Evolutionary conservation across 1,140 invertebrate genomes (phyloP).

Genomic region (Phthorimaea operculella): DNA sequence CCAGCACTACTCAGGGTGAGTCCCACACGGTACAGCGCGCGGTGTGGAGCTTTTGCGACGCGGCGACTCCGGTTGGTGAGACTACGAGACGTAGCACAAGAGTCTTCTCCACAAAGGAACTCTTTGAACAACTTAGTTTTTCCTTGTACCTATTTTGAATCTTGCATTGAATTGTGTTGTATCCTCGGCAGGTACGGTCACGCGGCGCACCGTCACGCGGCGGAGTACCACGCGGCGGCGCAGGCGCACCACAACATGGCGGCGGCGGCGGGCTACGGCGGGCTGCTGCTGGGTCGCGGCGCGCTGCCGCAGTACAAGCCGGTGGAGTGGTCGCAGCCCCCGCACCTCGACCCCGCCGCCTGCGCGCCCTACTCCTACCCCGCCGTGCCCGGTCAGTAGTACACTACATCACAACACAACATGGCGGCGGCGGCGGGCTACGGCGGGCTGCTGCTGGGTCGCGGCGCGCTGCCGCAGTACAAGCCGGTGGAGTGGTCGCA

Average conservation of each 20-base stretch:
- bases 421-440: too few species aligned
- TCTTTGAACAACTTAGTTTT: too few species aligned
- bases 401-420: constrained; percentile 35
- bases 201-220: constrained; percentile 50
- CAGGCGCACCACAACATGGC: constrained; percentile 48
- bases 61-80: too few species aligned
- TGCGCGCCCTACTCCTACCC: constrained; percentile 61
- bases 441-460: constrained; percentile 50
- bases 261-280: constrained; percentile 39
- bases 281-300: constrained; percentile 49
- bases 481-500: constrained; percentile 50
- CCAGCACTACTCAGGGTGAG: too few species aligned
- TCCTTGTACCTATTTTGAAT: too few species aligned
- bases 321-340: constrained; percentile 40
- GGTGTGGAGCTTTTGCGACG: too few species aligned
- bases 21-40: too few species aligned
- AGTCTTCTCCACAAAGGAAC: too few species aligned
- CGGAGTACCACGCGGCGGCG: constrained; percentile 49
- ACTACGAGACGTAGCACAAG: too few species aligned
- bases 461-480: constrained; percentile 50
- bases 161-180: not conserved
- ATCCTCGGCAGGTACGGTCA: constrained; percentile 32
- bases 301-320: constrained; percentile 56
- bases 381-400: constrained; percentile 45
- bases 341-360: constrained; percentile 40